Conservation (phyloP, 2,888 invertebrate species). For the Argynnis bischoffii region DNA sequence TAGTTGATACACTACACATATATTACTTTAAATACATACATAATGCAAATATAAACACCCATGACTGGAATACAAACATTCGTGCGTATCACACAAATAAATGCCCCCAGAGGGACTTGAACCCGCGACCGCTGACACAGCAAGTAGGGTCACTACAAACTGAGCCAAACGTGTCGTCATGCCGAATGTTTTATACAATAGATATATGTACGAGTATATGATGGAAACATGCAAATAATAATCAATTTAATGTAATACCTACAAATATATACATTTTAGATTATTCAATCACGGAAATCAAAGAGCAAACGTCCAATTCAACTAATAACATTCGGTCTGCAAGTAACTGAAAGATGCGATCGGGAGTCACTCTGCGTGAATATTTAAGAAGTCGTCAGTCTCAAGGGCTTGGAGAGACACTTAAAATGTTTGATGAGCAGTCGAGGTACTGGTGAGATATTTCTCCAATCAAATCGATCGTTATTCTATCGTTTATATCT, state of each 20-base stretch:
- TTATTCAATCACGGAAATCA: slow-evolving; percentile 38
- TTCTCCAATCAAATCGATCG: slow-evolving; percentile 34
- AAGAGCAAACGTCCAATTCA: slow-evolving; percentile 49
- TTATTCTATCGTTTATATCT: slow-evolving; percentile 25
- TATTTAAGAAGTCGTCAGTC: slow-evolving; percentile 73
- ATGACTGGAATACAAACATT: too few relatives aligned
- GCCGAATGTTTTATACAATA: too few relatives aligned
- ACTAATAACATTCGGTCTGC: slow-evolving; percentile 49
- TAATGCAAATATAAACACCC: too few relatives aligned
- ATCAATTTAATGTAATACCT: too few relatives aligned
- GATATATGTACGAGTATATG: not conserved
- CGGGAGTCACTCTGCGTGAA: slow-evolving; percentile 69
- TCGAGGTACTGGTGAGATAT: slow-evolving; percentile 53
- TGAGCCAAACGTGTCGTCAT: too few relatives aligned
- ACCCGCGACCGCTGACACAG: too few relatives aligned
- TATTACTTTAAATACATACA: too few relatives aligned
- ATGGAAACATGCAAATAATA: not conserved
- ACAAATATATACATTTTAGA: not conserved
- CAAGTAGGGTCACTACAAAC: too few relatives aligned
- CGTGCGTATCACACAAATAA: too few relatives aligned
- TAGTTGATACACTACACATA: too few relatives aligned
- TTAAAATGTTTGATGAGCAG: slow-evolving; percentile 75
- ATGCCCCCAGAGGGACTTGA: too few relatives aligned
- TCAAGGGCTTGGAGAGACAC: slow-evolving; percentile 67
- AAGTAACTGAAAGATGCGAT: slow-evolving; percentile 62